A percentile compares a stretch with the other conserved stretches of the same genome.
Evolutionary conservation across 2,113 vertebrate species (phyloP).

Genomic region (Hydrochoerus hydrochaeris): DNA sequence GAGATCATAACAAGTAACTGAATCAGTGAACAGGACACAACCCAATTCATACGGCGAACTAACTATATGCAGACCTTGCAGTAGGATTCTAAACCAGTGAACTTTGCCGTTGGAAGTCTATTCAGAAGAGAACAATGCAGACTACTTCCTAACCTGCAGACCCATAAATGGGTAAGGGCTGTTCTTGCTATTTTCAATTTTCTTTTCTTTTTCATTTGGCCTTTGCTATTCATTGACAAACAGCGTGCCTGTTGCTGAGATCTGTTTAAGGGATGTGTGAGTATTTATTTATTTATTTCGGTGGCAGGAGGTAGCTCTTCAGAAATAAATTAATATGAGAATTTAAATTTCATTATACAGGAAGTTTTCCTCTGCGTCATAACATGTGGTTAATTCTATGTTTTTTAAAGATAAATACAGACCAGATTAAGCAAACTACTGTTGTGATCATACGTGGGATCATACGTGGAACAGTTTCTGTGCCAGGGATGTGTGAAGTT

Average conservation of each 20-base stretch:
- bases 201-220: not conserved
- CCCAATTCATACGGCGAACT: not conserved
- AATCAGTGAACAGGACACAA: not conserved
- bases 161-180: not conserved
- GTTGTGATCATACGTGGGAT: slow-evolving; percentile 79
- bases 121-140: not conserved
- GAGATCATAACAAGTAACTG: not conserved
- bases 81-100: not conserved
- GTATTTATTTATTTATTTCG: no score
- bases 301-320: slow-evolving; percentile 13
- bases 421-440: slow-evolving; percentile 78
- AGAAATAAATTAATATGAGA: slow-evolving; percentile 51
- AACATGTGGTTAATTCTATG: slow-evolving; percentile 20
- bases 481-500: slow-evolving; percentile 76
- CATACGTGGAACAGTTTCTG: slow-evolving; percentile 74
- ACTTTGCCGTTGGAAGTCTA: not conserved
- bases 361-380: slow-evolving; percentile 81
- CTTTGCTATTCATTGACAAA: not conserved
- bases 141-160: not conserved
- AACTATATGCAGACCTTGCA: not conserved
- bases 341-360: slow-evolving; percentile 76
- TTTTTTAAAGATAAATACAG: slow-evolving; percentile 76
- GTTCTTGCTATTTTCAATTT: not conserved
- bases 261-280: not conserved
- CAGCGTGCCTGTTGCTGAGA: not conserved